Evolutionary conservation across 2,113 vertebrate genomes (phyloP).

Genomic region (Anser brachyrhynchus): DNA sequence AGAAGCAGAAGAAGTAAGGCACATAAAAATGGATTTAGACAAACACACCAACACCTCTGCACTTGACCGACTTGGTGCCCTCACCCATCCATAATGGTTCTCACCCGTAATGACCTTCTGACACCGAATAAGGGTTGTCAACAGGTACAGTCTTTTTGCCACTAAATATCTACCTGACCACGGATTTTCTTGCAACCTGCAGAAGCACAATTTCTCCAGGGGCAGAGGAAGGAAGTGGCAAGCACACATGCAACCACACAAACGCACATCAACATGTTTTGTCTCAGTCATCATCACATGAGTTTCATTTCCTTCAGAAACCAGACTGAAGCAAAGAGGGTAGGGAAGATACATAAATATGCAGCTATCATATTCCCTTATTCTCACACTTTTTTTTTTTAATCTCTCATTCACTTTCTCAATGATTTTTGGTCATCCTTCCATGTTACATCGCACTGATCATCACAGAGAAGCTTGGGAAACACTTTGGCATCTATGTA

Average conservation of each 20-base stretch:
- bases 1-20: background rate
- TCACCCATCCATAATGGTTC: background rate
- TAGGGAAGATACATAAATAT: background rate
- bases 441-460: background rate
- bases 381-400: background rate
- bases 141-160: background rate
- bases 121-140: background rate
- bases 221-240: background rate
- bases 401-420: background rate
- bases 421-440: background rate
- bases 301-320: slow-evolving; percentile 59
- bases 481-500: background rate
- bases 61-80: background rate
- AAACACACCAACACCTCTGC: background rate
- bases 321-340: background rate
- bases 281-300: background rate
- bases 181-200: background rate
- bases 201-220: background rate
- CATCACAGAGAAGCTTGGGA: background rate
- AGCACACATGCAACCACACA: background rate
- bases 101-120: background rate
- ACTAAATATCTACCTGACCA: background rate
- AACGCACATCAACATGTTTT: background rate
- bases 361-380: background rate
- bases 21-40: background rate